phyloP scores from a whole-genome alignment of 2,113 vertebrate genomes.

The Coptodon bakossiorum region DNA sequence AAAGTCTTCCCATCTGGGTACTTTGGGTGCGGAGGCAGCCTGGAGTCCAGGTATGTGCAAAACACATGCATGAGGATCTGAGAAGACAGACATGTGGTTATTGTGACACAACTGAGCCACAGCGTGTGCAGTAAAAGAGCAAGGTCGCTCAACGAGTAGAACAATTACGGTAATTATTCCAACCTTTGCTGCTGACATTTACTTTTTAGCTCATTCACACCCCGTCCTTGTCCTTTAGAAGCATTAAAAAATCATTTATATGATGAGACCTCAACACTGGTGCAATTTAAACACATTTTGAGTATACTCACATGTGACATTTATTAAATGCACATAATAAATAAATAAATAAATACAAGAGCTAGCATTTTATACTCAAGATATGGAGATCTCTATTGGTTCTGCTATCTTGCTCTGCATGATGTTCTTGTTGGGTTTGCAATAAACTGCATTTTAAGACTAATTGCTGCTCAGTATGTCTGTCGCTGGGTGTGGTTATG shows the following conservation, averaged over 20 bases:
- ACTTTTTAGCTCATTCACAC: neutral
- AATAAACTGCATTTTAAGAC: neutral
- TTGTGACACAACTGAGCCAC: neutral
- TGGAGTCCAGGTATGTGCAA: slow-evolving; percentile 94
- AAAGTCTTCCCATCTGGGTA: slow-evolving; percentile 97
- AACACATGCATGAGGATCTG: slow-evolving; percentile 94
- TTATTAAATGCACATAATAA: neutral
- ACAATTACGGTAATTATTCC: fast-evolving
- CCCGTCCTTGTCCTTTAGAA: neutral
- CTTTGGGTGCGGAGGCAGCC: slow-evolving; percentile 91
- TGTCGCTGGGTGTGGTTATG: neutral
- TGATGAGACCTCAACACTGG: neutral
- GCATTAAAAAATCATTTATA: neutral
- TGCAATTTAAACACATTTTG: neutral
- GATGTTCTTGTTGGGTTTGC: neutral
- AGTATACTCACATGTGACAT: neutral
- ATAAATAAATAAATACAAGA: neutral
- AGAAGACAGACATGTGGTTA: neutral
- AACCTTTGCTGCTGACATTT: neutral
- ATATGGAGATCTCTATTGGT: neutral
- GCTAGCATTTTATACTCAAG: neutral
- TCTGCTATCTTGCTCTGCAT: neutral
- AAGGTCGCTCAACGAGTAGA: neutral
- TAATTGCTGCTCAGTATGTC: neutral
- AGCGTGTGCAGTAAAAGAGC: neutral